phyloP scores from a whole-genome alignment of 2,797 vertebrate genomes.

The Parauchenoglanis ngamensis region DNA sequence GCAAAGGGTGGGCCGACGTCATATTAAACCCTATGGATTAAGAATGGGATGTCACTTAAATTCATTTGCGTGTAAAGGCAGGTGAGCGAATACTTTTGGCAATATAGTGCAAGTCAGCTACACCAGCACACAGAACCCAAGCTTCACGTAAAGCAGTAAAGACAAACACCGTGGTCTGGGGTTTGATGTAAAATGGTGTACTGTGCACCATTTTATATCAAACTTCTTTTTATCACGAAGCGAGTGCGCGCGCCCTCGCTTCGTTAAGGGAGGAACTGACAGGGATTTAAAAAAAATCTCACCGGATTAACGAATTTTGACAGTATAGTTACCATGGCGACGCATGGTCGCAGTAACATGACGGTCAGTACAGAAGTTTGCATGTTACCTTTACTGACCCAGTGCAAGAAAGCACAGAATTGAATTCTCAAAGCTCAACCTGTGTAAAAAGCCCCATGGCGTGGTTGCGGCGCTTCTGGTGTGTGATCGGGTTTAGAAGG shows the following conservation, averaged over 20 bases:
- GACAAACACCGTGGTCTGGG: neutral
- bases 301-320: neutral
- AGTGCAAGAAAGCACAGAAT: neutral
- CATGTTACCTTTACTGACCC: neutral
- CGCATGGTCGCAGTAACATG: neutral
- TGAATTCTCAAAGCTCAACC: neutral
- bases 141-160: neutral
- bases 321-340: neutral
- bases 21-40: no score
- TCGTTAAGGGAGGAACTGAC: no score
- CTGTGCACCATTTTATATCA: no score
- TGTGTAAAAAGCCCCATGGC: neutral
- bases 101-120: no score
- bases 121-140: neutral
- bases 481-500: neutral
- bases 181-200: neutral
- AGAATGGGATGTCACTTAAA: no score
- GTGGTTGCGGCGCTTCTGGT: neutral
- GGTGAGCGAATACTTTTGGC: no score
- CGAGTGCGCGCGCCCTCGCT: no score
- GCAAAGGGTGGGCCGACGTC: no score
- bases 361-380: neutral
- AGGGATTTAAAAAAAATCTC: neutral
- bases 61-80: no score
- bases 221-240: no score